Evolutionary conservation across 2,888 invertebrate species (phyloP), one percentile per base, ranked within the genome.

Genomic region (Chymomyza procnemis): DNA sequence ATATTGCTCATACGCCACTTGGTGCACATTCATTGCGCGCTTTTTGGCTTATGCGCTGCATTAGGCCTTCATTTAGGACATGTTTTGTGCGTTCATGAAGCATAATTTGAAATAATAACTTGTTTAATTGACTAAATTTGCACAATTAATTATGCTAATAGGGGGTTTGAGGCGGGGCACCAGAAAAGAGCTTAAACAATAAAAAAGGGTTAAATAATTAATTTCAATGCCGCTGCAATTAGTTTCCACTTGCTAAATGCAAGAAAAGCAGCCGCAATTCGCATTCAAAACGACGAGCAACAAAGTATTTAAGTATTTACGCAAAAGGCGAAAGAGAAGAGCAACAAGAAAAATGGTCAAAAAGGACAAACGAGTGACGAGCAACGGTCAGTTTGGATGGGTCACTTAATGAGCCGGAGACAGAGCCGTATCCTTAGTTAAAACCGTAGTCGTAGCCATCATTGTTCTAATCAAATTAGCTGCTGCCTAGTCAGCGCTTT

Each of bases 111-210:
- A 83, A 79, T 87, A 88, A 88, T 88, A 88, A 88, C 81, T 87
- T 83, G 81, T 76, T 85, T 85, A 85, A 87, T 86, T 80, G 80
- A 79, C 78, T 75, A 84, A 88, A 85, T 88, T 84, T 87, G 81
- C 77, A 81, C 86, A 88, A 87, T 87, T 88, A 87, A 81, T 87
- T 87, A 87, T 87, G 88, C 86, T 88, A 87, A 88, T 88, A 84
- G 85, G 84, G 84, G 78, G 58, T 9, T 6, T n/a, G 41, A 14
- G 55, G 41, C 3, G 21, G 26, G 26, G 9, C 46, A 61, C 70
- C 71, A 71, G n/a, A n/a, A 86, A 78, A 81, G 74, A 81, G 74
- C 80, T 83, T 83, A 87, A 87, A 83, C 87, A 83, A 83, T 83
- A 85, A 83, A 83, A 69, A 87, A 87, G 88, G 87, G 88, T 87